These are phyloP conservation scores for Cebidichthys violaceus DNA, from an alignment of 2,113 vertebrate genomes.

Conservation along the genomic window DNA sequence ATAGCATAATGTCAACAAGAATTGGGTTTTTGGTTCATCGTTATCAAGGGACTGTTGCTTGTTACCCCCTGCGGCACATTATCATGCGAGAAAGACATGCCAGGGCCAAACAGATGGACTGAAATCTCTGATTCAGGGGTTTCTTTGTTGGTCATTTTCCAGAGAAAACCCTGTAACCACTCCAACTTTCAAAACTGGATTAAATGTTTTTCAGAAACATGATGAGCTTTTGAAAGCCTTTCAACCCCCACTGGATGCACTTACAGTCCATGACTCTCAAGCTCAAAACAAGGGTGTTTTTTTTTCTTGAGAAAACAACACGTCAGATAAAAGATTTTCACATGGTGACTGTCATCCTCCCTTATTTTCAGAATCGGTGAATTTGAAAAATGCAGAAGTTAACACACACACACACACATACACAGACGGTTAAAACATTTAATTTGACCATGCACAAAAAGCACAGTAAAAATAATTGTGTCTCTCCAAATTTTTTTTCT, in stretches of 20 bases:
- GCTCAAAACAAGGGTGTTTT: neutral
- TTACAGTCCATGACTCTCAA: neutral
- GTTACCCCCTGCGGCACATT: constrained; percentile 48
- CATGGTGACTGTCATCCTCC: neutral
- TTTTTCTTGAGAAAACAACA: neutral
- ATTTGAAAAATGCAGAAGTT: constrained; percentile 33
- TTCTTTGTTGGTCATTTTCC: neutral
- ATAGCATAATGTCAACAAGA: constrained; percentile 67
- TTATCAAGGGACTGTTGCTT: constrained; percentile 55
- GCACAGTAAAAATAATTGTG: neutral
- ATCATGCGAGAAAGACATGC: constrained; percentile 34
- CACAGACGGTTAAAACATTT: neutral
- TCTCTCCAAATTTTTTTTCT: constrained; percentile 3
- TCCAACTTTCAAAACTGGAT: neutral
- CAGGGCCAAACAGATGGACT: constrained; percentile 39
- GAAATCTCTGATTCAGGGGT: constrained; percentile 17
- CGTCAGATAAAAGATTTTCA: neutral
- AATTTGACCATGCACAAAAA: neutral
- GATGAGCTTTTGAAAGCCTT: neutral
- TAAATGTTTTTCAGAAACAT: neutral
- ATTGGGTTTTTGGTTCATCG: constrained; percentile 76
- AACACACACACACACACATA: neutral
- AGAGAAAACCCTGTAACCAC: neutral
- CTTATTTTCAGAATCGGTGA: constrained; percentile 18
- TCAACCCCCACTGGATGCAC: neutral